phyloP scores from a whole-genome alignment of 1,140 invertebrate species.

The Oscheius sp. region DNA sequence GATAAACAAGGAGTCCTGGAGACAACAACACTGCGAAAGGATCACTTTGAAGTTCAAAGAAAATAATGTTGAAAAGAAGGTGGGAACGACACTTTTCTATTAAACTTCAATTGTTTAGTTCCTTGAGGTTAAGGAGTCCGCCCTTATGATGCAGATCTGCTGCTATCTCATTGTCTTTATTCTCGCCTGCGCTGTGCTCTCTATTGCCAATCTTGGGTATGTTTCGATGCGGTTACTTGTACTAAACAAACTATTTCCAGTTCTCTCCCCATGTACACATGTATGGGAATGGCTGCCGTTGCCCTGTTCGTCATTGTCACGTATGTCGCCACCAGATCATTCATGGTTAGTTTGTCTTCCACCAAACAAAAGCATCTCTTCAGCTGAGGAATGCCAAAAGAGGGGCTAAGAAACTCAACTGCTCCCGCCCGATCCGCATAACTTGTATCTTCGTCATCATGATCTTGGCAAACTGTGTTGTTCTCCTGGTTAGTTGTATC shows the following conservation, averaged over 20 bases:
- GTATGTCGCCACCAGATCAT: not conserved
- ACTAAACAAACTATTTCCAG: not conserved
- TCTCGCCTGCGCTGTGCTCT: constrained; percentile 27
- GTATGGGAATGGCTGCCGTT: constrained; percentile 3
- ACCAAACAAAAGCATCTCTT: not conserved
- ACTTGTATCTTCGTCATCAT: constrained; percentile 10
- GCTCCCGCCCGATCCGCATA: constrained; percentile 3
- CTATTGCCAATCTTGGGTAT: constrained; percentile 27
- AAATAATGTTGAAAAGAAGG: constrained; percentile 38
- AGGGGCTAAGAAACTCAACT: constrained; percentile 2
- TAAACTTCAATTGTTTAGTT: constrained; percentile 34
- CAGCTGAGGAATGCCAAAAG: constrained; percentile 12
- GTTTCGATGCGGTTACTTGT: constrained; percentile 11
- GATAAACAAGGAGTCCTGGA: constrained; percentile 41
- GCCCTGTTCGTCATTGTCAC: constrained; percentile 22
- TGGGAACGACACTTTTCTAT: constrained; percentile 7
- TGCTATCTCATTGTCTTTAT: constrained; percentile 40
- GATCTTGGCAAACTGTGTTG: constrained; percentile 1
- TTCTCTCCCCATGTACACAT: not conserved
- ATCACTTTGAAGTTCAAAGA: constrained; percentile 39
- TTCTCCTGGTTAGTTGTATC: constrained; percentile 2
- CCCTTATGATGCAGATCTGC: constrained; percentile 31
- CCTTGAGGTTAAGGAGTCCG: constrained; percentile 35
- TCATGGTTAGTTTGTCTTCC: not conserved
- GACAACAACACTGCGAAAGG: constrained; percentile 34